A percentile compares a stretch with the other conserved stretches of the same genome.
These are phyloP conservation scores for Gymnocheta viridis DNA, from an alignment of 2,888 invertebrate species.

Conservation along the genomic window DNA sequence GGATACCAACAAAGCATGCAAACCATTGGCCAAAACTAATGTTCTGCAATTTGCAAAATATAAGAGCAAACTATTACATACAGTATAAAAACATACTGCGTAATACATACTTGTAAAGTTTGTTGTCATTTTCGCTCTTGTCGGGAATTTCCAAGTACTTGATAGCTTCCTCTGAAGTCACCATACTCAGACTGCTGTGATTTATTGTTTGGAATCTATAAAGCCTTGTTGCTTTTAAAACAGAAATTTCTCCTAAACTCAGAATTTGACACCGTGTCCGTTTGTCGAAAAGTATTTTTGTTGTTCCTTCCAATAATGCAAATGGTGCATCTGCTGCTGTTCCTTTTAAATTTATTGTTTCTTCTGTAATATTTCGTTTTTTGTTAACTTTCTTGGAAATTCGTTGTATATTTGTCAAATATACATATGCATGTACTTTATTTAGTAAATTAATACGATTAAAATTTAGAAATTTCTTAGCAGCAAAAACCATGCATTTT, in stretches of 20 bases:
- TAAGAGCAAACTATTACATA: neutral
- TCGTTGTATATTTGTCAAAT: neutral
- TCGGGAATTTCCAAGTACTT: constrained; percentile 84
- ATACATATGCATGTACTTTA: neutral
- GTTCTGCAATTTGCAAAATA: constrained; percentile 82
- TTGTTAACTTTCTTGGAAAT: neutral
- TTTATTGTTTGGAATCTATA: neutral
- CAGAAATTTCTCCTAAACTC: neutral
- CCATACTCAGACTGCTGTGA: constrained; percentile 28
- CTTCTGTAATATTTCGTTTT: neutral
- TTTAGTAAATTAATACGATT: neutral
- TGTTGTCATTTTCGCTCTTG: constrained; percentile 90
- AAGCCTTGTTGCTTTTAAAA: neutral
- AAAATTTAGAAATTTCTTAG: neutral
- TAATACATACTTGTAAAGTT: constrained; percentile 86
- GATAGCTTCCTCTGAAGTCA: constrained; percentile 69
- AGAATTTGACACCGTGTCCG: constrained; percentile 15
- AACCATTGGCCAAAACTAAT: constrained; percentile 86
- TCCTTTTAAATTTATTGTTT: constrained; percentile 17
- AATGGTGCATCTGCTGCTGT: neutral
- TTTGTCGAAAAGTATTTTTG: neutral
- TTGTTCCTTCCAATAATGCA: neutral
- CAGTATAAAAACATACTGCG: neutral
- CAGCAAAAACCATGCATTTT: constrained; percentile 20
- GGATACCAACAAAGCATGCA: constrained; percentile 88